These are phyloP conservation scores for Plebejus argus DNA, from an alignment of 2,888 invertebrate genomes.

Conservation along the genomic window DNA sequence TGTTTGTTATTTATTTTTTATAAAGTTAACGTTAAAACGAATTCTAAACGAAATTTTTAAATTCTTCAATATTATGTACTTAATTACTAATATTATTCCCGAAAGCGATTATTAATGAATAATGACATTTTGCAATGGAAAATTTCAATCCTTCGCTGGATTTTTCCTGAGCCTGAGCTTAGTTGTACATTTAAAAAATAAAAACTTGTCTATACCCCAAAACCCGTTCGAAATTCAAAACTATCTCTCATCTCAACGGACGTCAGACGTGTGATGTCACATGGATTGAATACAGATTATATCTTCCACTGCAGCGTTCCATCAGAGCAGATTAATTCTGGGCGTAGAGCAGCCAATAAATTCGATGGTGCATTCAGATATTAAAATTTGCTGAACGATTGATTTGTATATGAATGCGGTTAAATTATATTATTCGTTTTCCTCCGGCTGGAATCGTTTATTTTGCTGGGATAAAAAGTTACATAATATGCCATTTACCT, in stretches of 20 bases:
- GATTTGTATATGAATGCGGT: neutral
- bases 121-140: no score
- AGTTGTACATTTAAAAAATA: neutral
- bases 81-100: no score
- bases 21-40: no score
- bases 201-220: neutral
- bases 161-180: neutral
- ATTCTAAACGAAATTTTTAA: no score
- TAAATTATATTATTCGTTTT: neutral
- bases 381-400: neutral
- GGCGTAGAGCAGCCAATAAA: neutral
- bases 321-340: slow-evolving; percentile 17
- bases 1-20: neutral
- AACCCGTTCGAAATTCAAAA: neutral
- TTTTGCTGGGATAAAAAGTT: no score
- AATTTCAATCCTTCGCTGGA: neutral
- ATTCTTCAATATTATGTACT: no score
- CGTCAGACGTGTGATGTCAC: slow-evolving; percentile 7
- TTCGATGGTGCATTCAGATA: neutral
- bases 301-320: slow-evolving; percentile 9
- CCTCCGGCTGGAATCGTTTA: no score
- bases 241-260: slow-evolving; percentile 4
- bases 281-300: slow-evolving; percentile 4
- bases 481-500: no score
- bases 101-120: no score